Percentiles rank a stretch among this genome's conserved stretches.
Conservation (phyloP, 2,113 vertebrate species). For the Epinephelus fuscoguttatus region DNA sequence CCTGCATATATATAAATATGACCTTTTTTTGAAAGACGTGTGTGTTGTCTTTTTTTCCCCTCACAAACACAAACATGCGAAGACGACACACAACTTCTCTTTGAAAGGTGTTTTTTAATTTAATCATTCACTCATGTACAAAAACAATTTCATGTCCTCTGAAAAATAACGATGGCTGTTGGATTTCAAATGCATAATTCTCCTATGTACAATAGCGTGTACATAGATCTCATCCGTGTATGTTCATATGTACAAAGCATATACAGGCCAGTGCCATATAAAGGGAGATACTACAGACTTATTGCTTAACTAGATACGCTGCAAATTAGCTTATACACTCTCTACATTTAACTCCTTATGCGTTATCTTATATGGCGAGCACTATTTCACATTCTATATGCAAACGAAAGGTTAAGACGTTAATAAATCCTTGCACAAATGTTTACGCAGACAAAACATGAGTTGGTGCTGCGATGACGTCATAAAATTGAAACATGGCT, state of each 20-base stretch:
- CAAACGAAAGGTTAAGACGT: slow-evolving; percentile 64
- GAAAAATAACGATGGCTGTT: slow-evolving; percentile 86
- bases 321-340: slow-evolving; percentile 75
- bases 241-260: slow-evolving; percentile 81
- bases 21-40: slow-evolving; percentile 58
- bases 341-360: slow-evolving; percentile 73
- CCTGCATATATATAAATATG: slow-evolving; percentile 65
- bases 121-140: slow-evolving; percentile 85
- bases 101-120: slow-evolving; percentile 68
- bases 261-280: slow-evolving; percentile 82
- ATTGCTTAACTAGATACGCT: slow-evolving; percentile 88
- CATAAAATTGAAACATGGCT: slow-evolving; percentile 61
- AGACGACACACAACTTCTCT: slow-evolving; percentile 9
- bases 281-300: slow-evolving; percentile 85
- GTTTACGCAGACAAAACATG: slow-evolving; percentile 50
- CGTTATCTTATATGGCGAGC: slow-evolving; percentile 75
- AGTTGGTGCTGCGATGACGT: slow-evolving; percentile 19
- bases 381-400: slow-evolving; percentile 76
- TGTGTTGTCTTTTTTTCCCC: slow-evolving; percentile 1
- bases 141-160: slow-evolving; percentile 83
- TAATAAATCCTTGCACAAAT: slow-evolving; percentile 68
- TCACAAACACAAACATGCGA: neutral
- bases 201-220: slow-evolving; percentile 78
- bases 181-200: slow-evolving; percentile 80
- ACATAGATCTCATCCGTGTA: slow-evolving; percentile 64